A percentile compares a stretch with the other conserved stretches of the same genome.
These are phyloP conservation scores for Esperia sulphurella DNA, from an alignment of 2,888 invertebrate genomes.

Conservation along the genomic window DNA sequence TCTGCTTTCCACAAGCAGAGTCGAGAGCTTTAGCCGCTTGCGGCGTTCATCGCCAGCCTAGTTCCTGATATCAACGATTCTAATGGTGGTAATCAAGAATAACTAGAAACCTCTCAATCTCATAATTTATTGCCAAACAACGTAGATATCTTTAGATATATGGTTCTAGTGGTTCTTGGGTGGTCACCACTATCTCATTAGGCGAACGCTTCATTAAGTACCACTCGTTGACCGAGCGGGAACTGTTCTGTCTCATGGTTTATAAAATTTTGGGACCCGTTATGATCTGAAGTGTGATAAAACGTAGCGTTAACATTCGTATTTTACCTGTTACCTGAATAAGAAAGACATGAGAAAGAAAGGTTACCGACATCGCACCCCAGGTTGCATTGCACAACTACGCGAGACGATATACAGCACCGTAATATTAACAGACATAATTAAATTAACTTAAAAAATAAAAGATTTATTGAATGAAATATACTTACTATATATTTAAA, in stretches of 20 bases:
- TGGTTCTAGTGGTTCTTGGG: conserved; percentile 1
- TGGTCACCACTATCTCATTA: conserved; percentile 37
- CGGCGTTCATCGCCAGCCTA: conserved; percentile 56
- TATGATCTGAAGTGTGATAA: conserved; percentile 54
- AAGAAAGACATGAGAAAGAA: conserved; percentile 50
- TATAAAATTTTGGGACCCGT: conserved; percentile 61
- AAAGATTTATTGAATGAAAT: not conserved
- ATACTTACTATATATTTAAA: not conserved
- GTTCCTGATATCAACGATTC: conserved; percentile 58
- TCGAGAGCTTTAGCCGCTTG: conserved; percentile 59
- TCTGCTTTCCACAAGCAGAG: conserved; percentile 36
- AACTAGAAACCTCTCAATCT: not conserved
- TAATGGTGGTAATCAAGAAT: conserved; percentile 39
- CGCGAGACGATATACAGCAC: conserved; percentile 31
- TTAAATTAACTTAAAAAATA: conserved; percentile 10
- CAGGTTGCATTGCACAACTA: conserved; percentile 50
- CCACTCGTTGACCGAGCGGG: conserved; percentile 63
- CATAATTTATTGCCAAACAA: not conserved
- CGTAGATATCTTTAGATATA: not conserved
- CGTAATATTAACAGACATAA: conserved; percentile 20
- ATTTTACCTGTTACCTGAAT: conserved; percentile 15
- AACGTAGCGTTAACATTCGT: conserved; percentile 28
- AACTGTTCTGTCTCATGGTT: conserved; percentile 65
- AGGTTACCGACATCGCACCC: conserved; percentile 55
- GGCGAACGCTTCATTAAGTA: conserved; percentile 57